These are phyloP conservation scores for Priocnemis perturbator DNA, from an alignment of 2,888 invertebrate species.

Conservation along the genomic window DNA sequence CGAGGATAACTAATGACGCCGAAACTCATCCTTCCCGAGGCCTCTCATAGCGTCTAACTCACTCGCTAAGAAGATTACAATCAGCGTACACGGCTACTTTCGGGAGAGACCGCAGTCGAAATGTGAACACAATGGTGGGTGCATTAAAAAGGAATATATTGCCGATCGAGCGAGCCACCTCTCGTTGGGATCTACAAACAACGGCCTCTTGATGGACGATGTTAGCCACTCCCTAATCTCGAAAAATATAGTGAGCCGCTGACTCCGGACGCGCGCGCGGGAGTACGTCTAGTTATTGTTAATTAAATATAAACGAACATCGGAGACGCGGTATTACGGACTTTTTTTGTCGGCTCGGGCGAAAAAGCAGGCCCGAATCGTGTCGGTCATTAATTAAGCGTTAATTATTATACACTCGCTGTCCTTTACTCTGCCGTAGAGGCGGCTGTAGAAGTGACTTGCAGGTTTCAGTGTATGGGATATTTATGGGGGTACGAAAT, in stretches of 20 bases:
- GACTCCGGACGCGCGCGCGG: neutral
- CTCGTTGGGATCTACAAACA: conserved; percentile 22
- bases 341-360: too few relatives aligned
- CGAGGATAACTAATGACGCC: conserved; percentile 47
- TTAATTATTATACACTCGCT: too few relatives aligned
- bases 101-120: conserved; percentile 32
- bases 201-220: conserved; percentile 35
- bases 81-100: conserved; percentile 54
- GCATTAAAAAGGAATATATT: conserved; percentile 46
- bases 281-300: too few relatives aligned
- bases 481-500: too few relatives aligned
- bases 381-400: too few relatives aligned
- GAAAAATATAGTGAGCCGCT: conserved; percentile 5
- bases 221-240: conserved; percentile 56
- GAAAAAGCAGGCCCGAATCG: too few relatives aligned
- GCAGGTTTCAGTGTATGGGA: too few relatives aligned
- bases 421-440: too few relatives aligned
- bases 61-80: conserved; percentile 62
- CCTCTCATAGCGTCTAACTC: conserved; percentile 50
- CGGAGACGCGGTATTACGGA: too few relatives aligned
- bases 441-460: too few relatives aligned
- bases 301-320: too few relatives aligned
- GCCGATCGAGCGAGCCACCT: conserved; percentile 34
- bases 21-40: conserved; percentile 30
- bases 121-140: conserved; percentile 46